Percentiles rank a stretch among this genome's conserved stretches.
These are phyloP conservation scores for Meteorus cinctellus DNA, from an alignment of 2,888 invertebrate species.

Conservation along the genomic window DNA sequence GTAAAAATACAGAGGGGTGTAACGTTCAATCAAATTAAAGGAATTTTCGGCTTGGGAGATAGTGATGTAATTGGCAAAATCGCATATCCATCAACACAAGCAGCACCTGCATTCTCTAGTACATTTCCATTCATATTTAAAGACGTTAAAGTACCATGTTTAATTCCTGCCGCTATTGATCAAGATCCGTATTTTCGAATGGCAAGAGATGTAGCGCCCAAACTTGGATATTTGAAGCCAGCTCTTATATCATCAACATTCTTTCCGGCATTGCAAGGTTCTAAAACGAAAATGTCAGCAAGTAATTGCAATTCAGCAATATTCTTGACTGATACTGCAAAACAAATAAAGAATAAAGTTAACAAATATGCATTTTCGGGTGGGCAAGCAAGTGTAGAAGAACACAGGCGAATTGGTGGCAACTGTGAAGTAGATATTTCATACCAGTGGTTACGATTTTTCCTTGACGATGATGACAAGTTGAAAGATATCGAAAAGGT, in stretches of 20 bases:
- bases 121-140: slow-evolving; percentile 94
- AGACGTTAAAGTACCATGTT: slow-evolving; percentile 83
- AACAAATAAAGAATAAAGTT: slow-evolving; percentile 96
- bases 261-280: slow-evolving; percentile 95
- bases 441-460: slow-evolving; percentile 95
- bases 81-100: slow-evolving; percentile 96
- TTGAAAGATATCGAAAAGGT: slow-evolving; percentile 84
- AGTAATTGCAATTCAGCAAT: slow-evolving; percentile 95
- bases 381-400: slow-evolving; percentile 93
- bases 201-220: slow-evolving; percentile 98
- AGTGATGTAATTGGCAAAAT: slow-evolving; percentile 98
- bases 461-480: slow-evolving; percentile 92
- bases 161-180: slow-evolving; percentile 99
- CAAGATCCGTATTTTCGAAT: slow-evolving; percentile 99
- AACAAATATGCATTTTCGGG: slow-evolving; percentile 99
- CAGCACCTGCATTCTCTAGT: slow-evolving; percentile 93
- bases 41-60: slow-evolving; percentile 98
- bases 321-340: slow-evolving; percentile 94
- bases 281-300: slow-evolving; percentile 98
- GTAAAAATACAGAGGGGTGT: slow-evolving; percentile 94
- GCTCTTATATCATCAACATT: slow-evolving; percentile 90
- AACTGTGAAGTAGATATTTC: slow-evolving; percentile 97
- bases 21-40: slow-evolving; percentile 97
- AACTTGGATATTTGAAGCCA: slow-evolving; percentile 90
- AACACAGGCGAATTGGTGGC: slow-evolving; percentile 93